Base-by-base conservation (phyloP, 2,888 invertebrate species). In the Odiellus spinosus region DNA sequence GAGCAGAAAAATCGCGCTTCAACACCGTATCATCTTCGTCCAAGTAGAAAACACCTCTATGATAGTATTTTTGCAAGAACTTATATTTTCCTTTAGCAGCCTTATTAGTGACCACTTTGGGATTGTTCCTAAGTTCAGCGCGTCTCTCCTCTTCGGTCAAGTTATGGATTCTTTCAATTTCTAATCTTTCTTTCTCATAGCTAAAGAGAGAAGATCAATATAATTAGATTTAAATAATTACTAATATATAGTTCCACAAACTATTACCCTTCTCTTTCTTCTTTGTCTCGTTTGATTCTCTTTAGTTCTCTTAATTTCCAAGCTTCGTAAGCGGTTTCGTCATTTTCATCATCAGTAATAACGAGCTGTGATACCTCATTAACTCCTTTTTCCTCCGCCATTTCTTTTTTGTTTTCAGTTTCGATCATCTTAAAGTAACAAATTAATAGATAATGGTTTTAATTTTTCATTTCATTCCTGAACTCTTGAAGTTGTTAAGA, bases 61-160 rank as follows among this genome's bases (percentile, higher is more conserved):
- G 98, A 66, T 91, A 99, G 67, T 98, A 99, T 65, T 99, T 99
- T 71, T 99, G 98, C 58, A 99, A 71, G 70, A 96, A 99, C 69
- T 96, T 96, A 73, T 98, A 98, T 71, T 98, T 98, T 51, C 98
- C 95, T 69, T 95, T 95, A 45, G 79, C 76, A 0, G 87, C 80
- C 65, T 95, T 91, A 69, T 99, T 99, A 4, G 90, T 88, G 50
- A 96, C 74, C 12, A 75, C 63, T 67, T 91, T 93, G 0, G 96
- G 96, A 71, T 96, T 95, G 47, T 82, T 68, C 44, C 90, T 76
- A 47, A 82, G 70, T 62, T 95, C 95, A 47, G 82, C 76, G 14
- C 90, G 73, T 6, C 98, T 74, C 63, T 99, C 95, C 63, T 98
- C 98, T 60, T 99, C 98, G 0, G 90, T 87, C 80, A 99, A 79